Conservation (phyloP, 1,140 invertebrate species). For the Bombus huntii region DNA sequence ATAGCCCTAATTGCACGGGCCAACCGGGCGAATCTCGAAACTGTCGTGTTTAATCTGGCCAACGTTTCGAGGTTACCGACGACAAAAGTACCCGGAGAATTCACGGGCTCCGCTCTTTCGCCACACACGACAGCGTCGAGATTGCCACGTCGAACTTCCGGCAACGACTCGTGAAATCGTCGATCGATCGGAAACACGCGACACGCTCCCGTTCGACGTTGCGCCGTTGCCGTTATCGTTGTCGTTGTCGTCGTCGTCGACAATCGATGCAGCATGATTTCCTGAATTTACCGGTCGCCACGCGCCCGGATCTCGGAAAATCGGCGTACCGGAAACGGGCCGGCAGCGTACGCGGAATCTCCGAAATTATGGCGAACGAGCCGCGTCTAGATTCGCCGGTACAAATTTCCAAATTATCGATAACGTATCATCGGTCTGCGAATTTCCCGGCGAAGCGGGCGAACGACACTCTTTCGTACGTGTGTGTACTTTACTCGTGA, state of each 20-base stretch:
- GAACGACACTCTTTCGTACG: constrained; percentile 14
- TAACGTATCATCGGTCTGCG: background rate
- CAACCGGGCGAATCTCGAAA: background rate
- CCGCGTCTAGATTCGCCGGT: background rate
- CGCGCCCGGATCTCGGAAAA: background rate
- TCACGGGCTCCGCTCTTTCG: too few species aligned
- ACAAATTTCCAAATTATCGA: constrained; percentile 31
- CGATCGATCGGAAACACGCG: background rate
- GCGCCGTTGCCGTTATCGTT: background rate
- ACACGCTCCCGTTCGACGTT: too few species aligned
- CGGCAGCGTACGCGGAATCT: too few species aligned
- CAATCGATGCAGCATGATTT: background rate
- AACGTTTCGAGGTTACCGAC: background rate
- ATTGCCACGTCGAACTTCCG: background rate
- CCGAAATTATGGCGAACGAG: background rate
- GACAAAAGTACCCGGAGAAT: background rate
- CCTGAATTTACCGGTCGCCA: background rate
- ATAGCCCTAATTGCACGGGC: background rate
- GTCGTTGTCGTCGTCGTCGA: background rate
- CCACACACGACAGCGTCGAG: background rate
- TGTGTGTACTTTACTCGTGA: background rate
- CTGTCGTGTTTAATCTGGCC: background rate
- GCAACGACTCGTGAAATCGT: background rate
- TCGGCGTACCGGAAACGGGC: background rate
- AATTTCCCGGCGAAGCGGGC: background rate